Evolutionary conservation across 2,797 vertebrate species (phyloP), one percentile per base, ranked within the genome.

Genomic region (Ataeniobius toweri): DNA sequence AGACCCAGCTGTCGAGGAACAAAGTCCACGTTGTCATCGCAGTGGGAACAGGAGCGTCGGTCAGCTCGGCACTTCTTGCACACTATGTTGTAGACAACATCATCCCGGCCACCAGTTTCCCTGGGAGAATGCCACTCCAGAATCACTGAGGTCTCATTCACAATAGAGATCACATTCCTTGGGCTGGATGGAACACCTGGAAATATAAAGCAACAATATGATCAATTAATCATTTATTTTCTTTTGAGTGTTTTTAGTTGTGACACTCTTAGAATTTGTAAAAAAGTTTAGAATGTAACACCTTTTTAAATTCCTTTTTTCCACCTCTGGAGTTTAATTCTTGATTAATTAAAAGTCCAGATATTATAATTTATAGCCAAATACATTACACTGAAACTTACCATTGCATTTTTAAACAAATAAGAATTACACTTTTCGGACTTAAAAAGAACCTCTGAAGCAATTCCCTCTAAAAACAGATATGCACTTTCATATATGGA

Each of bases 21-120:
- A 0, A 99, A 99, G 83, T 99, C 98, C 88, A 99, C 98, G 0
- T 98, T 98, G 94, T 99, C 98, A 0, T 99, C 98, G 0, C 98
- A 99, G 92, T 98, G 97, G n/a, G 97, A 97, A 89, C 98, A 99
- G 80, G 97, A 91, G 20, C 96, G 96, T 0, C 97, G 96, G 94
- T 98, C 97, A 0, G 97, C 93, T 0, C 94, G 94, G 92, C 98
- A 99, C 92, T 99, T 99, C 90, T 97, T 98, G 91, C 98, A 99
- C 81, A 99, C 95, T 1, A 99, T 98, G 93, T 99, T 99, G 94
- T 99, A 99, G 74, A 97, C 97, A n/a, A 99, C 97, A 0, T 99
- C 98, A 0, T 96, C 96, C 0, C 98, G 96, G 22, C 98, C 96
- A 0, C 98, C 98, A 0, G 96, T 98, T 89, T 99, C 98, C 31